Evolutionary conservation across 2,113 vertebrate species (phyloP), one percentile per base, ranked within the genome.

Genomic region (Alethe castanea): DNA sequence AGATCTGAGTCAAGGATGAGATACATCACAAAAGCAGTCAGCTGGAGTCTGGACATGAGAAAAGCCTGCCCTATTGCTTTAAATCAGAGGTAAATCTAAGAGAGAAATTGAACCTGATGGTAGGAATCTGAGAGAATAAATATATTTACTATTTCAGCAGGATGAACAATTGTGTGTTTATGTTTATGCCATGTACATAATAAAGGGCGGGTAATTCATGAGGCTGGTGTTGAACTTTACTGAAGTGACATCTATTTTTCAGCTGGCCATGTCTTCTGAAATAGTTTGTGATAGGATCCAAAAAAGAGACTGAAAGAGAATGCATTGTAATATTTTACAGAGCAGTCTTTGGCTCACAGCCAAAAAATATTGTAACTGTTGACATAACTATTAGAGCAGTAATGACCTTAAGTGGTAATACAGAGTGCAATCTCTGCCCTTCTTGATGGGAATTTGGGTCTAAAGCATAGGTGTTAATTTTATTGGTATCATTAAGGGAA

Each of bases 141-240:
- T 40, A 7, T 52, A 12, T 81, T 59, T 69, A 26, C 29, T 64
- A 2, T n/a, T 71, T 53, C 25, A 89, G 8, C 2, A n/a, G 14
- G 5, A 40, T 35, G 13, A 87, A 72, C n/a, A 80, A 28, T 29
- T 53, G 29, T 7, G 0, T 47, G 6, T 17, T 36, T 22, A 23
- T 85, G 8, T 91, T 87, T 62, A 24, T 42, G 33, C 6, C 9
- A 12, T 29, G 6, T 81, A 5, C 0, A 0, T 42, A 66, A 72
- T 24, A 35, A 36, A 57, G 19, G 31, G 14, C 54, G 40, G 11
- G 12, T 60, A 77, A 47, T 6, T 52, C 0, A 0, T 52, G 17
- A 60, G 13, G 23, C 35, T 86, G 24, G 24, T 74, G 20, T 15
- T 76, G 22, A 38, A 42, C 44, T 52, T 74, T 4, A 4, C 35